Base-by-base conservation (phyloP, 1,140 invertebrate genomes). In the Cydia amplana region DNA sequence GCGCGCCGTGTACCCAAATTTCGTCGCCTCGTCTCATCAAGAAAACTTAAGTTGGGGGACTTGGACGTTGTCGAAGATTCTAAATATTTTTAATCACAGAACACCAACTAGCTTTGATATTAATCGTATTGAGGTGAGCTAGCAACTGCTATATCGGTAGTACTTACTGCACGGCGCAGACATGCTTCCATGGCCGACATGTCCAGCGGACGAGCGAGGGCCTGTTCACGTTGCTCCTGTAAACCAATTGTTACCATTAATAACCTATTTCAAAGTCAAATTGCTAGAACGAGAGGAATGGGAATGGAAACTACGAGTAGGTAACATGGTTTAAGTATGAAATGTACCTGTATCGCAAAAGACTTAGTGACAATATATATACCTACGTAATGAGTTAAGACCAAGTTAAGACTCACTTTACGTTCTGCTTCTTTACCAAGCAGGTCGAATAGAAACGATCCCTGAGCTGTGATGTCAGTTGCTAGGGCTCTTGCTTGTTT, bases 371-470 rank as follows among this genome's bases (percentile, higher is more conserved):
- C 18, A n/a, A n/a, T n/a, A n/a, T n/a, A 40, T 23, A n/a, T 40
- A 43, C n/a, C n/a, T n/a, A 49, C 6, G 28, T 36, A 9, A 74
- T 4, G 10, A 43, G 23, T 23, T 72, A 20, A 64, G 7, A 55
- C 36, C 40, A 75, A 49, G 36, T 36, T n/a, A 14, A 28, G 2
- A 18, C 85, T 93, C 91, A 97, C 97, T 90, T 96, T 95, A 63
- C 98, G 94, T 78, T 98, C 95, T 12, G 97, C 95, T 94, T 99
- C 99, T 88, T 97, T 97, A 0, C 96, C 96, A 0, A 99, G 93
- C 16, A 99, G 91, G 89, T 99, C 98, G 87, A 98, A 98, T 0
- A 99, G 93, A 1, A 95, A 94, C 0, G 98, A 98, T 16, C 98
- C 99, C 80, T 96, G 97, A 2, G 95, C 94, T 0, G 98, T 99